Conservation (phyloP, 1,140 invertebrate species). For the Drosophila sechellia region DNA sequence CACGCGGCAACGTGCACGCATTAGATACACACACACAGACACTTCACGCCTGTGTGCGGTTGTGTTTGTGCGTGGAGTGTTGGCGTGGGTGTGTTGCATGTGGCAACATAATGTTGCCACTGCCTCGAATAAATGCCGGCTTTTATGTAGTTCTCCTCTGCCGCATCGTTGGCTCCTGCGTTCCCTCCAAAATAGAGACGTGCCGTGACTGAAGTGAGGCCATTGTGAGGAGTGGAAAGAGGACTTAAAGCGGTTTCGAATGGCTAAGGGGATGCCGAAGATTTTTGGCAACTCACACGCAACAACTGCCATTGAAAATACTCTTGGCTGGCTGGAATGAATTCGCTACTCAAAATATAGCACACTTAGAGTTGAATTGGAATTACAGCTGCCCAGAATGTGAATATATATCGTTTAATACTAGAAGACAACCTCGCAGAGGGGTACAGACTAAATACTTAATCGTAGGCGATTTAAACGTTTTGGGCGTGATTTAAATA, state of each 20-base stretch:
- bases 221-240: constrained; percentile 38
- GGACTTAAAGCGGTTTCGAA: constrained; percentile 21
- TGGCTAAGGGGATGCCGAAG: constrained; percentile 22
- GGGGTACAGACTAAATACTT: neutral
- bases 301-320: constrained; percentile 50
- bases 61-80: neutral
- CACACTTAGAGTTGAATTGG: neutral
- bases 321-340: constrained; percentile 11
- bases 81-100: constrained; percentile 53
- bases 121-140: constrained; percentile 70
- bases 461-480: neutral
- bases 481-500: neutral
- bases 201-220: constrained; percentile 53
- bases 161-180: constrained; percentile 1
- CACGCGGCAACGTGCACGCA: constrained; percentile 44
- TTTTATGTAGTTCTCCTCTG: constrained; percentile 57
- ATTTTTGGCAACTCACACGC: constrained; percentile 41
- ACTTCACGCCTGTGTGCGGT: constrained; percentile 14
- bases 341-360: constrained; percentile 3
- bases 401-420: neutral
- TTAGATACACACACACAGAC: constrained; percentile 42
- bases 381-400: too few species aligned
- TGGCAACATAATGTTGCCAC: constrained; percentile 72
- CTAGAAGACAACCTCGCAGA: neutral
- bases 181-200: constrained; percentile 39